Evolutionary conservation across 2,113 vertebrate genomes (phyloP).

Genomic region (Neodon shergylaensis): DNA sequence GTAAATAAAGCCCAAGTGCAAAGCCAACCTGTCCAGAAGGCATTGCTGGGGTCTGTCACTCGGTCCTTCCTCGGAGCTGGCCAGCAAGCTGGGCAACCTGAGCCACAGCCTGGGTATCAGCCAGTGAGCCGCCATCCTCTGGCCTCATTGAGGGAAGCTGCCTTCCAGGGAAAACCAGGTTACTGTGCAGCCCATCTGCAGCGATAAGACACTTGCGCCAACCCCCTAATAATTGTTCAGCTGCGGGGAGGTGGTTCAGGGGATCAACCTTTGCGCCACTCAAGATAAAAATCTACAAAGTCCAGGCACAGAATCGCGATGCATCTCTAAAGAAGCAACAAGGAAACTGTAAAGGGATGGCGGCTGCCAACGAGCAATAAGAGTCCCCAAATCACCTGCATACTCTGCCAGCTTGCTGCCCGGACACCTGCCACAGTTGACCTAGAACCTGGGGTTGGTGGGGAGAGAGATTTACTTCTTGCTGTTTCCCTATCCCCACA

Average conservation of each 20-base stretch:
- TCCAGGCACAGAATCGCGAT: not conserved
- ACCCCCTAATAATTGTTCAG: not conserved
- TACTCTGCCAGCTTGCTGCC: not conserved
- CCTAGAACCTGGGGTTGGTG: not conserved
- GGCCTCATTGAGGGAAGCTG: not conserved
- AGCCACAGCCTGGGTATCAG: not conserved
- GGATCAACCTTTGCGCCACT: not conserved
- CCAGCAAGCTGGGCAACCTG: not conserved
- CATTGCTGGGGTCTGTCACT: not conserved
- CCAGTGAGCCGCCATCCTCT: not conserved
- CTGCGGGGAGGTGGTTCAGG: not conserved
- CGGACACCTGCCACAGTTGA: not conserved
- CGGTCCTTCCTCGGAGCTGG: not conserved
- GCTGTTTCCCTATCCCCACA: rapidly evolving
- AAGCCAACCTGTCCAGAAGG: not conserved
- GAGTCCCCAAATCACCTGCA: not conserved
- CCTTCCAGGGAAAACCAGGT: not conserved
- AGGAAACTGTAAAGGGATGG: not conserved
- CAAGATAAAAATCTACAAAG: not conserved
- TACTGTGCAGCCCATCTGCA: rapidly evolving
- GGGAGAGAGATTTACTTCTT: not conserved
- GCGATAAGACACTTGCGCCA: not conserved
- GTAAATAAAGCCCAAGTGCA: not conserved
- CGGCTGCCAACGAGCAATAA: not conserved
- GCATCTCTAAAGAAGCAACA: not conserved